A percentile compares a stretch with the other conserved stretches of the same genome.
These are phyloP conservation scores for Drosophila pectinifera DNA, from an alignment of 1,140 invertebrate species.

Conservation along the genomic window DNA sequence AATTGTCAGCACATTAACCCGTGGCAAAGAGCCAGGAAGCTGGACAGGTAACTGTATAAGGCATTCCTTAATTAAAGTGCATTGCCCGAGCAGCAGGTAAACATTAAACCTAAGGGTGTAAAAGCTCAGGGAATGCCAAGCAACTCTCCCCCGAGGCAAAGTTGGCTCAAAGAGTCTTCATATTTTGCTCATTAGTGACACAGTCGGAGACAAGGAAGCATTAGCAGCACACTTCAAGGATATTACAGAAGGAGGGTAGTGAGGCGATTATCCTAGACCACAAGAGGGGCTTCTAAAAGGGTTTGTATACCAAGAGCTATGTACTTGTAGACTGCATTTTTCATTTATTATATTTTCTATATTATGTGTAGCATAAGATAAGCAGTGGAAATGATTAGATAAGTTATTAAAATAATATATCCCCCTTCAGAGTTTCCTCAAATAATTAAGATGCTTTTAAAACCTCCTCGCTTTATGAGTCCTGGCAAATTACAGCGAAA, in stretches of 20 bases:
- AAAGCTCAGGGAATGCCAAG: constrained; percentile 7
- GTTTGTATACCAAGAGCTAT: no score
- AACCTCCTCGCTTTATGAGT: neutral
- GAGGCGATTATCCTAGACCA: neutral
- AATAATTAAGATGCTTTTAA: neutral
- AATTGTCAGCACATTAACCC: constrained; percentile 73
- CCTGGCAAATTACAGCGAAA: constrained; percentile 4
- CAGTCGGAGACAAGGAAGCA: constrained; percentile 31
- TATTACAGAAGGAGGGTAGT: neutral
- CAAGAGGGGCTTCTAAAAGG: neutral
- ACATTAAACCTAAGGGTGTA: constrained; percentile 10
- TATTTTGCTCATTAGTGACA: constrained; percentile 66
- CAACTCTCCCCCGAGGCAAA: constrained; percentile 26
- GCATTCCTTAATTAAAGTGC: constrained; percentile 65
- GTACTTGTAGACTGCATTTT: no score
- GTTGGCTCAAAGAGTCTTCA: constrained; percentile 41
- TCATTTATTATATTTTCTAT: no score
- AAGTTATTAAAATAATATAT: no score
- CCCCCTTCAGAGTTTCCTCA: neutral
- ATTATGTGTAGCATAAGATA: no score
- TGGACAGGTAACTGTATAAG: constrained; percentile 24
- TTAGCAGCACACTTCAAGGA: constrained; percentile 15
- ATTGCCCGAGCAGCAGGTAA: constrained; percentile 28
- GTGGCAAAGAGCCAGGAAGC: constrained; percentile 25
- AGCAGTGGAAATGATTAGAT: neutral